Base-by-base conservation (phyloP, 1,140 invertebrate genomes). In the Vanessa tameamea region DNA sequence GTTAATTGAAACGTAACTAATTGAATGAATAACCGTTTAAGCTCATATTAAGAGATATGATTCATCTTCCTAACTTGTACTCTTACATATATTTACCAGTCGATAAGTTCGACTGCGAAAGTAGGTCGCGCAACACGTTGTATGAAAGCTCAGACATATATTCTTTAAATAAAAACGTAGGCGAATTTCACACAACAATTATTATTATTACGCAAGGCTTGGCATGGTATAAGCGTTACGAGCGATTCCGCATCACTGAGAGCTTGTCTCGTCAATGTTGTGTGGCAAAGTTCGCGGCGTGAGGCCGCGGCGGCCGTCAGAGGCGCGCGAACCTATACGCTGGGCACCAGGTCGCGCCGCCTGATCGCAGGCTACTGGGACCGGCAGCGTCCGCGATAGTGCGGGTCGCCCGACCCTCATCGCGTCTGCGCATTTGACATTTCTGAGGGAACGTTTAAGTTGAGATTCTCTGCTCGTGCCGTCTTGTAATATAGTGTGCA, bases 101-200 rank as follows among this genome's bases (percentile, higher is more conserved):
- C 70, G 51, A 65, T 72, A 72, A 72, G 47, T 55, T 50, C 37
- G 43, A 31, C n/a, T 26, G 16, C 7, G 68, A 53, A 79, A 71
- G 53, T 72, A 64, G 71, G 72, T 74, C 75, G 63, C 59, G 75
- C 78, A 74, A 72, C 78, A 76, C 78, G 75, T 75, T 71, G 69
- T 69, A 64, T 65, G 70, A 68, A 69, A 73, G 61, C 14, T 69
- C 69, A 67, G 51, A 68, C 37, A 57, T 68, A 31, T 59, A 59
- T 20, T 47, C 31, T 57, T 7, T 13, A 59, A 57, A 37, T 31
- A 31, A 61, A 31, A 61, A n/a, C 26, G 14, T 37, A 51, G 57
- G 7, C 12, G 31, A 1, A 37, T 37, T 12, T 61, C 26, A 61
- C 57, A 15, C 14, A 43, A 37, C 57, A 26, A n/a, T 59, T 31